A percentile compares a stretch with the other conserved stretches of the same genome.
Evolutionary conservation across 2,888 invertebrate genomes (phyloP).

Genomic region (Aphodius sticticus): DNA sequence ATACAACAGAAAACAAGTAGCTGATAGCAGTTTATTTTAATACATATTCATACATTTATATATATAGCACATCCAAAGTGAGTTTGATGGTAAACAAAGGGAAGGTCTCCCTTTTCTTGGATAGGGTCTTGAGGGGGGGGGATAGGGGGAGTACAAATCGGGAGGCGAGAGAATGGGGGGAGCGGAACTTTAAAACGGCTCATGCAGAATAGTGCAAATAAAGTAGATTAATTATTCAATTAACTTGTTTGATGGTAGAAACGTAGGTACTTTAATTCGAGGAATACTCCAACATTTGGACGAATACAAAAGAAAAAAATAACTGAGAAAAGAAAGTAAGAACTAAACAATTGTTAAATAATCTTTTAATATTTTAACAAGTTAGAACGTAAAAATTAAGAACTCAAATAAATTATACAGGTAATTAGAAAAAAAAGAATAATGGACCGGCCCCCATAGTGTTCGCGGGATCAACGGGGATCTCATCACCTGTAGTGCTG

Average conservation of each 20-base stretch:
- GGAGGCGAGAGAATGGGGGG: constrained; percentile 42
- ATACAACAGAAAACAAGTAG: constrained; percentile 63
- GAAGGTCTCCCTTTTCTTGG: constrained; percentile 39
- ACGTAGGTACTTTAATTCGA: constrained; percentile 50
- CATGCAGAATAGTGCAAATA: constrained; percentile 59
- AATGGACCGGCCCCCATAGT: constrained; percentile 31
- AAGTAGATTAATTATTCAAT: constrained; percentile 55
- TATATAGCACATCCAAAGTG: constrained; percentile 64
- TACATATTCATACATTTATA: constrained; percentile 63
- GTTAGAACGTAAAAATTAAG: constrained; percentile 59
- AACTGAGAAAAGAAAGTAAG: constrained; percentile 46
- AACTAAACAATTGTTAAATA: constrained; percentile 60
- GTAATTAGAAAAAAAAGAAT: constrained; percentile 38
- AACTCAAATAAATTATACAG: constrained; percentile 57
- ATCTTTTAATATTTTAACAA: constrained; percentile 60
- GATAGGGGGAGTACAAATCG: constrained; percentile 40
- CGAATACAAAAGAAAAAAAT: constrained; percentile 55
- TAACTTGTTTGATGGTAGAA: constrained; percentile 43
- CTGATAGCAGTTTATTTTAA: constrained; percentile 62
- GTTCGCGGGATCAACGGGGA: constrained; percentile 14
- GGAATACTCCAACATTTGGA: constrained; percentile 53
- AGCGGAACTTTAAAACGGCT: constrained; percentile 51
- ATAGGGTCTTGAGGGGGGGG: constrained; percentile 11
- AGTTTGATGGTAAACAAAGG: constrained; percentile 59
- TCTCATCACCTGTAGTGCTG: constrained; percentile 26